phyloP scores from a whole-genome alignment of 2,797 vertebrate species.

The Octomys mimax region DNA sequence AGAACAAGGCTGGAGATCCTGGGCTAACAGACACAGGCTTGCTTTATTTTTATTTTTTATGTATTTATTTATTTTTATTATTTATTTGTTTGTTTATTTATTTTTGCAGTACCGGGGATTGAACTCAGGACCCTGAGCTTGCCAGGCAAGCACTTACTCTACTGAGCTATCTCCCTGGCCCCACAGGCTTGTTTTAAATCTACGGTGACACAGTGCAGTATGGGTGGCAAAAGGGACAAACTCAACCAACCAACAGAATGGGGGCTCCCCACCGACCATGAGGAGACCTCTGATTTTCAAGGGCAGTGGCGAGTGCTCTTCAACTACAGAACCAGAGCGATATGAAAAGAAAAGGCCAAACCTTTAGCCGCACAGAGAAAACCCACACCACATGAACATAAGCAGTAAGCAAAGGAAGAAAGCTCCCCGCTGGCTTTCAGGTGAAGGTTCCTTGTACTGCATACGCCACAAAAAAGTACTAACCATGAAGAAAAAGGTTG shows the following conservation, averaged over 20 bases:
- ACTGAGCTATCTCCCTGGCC: too few species aligned
- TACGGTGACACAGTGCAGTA: not conserved
- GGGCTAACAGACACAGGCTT: not conserved
- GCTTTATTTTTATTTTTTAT: not conserved
- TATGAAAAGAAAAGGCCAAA: not conserved
- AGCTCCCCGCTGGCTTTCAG: not conserved
- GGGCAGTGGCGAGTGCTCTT: not conserved
- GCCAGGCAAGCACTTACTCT: too few species aligned
- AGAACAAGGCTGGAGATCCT: not conserved
- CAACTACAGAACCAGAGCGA: not conserved
- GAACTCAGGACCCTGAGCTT: too few species aligned
- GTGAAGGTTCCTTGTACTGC: not conserved
- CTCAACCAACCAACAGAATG: not conserved
- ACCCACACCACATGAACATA: not conserved
- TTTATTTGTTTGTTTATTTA: too few species aligned
- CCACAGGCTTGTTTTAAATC: not conserved
- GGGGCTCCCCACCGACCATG: not conserved
- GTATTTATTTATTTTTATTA: too few species aligned
- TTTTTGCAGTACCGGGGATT: too few species aligned
- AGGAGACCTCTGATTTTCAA: not conserved
- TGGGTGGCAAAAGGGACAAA: not conserved
- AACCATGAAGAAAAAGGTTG: not conserved
- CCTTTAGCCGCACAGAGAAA: slow-evolving; percentile 11
- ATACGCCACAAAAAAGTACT: not conserved
- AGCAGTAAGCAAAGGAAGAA: not conserved